These are phyloP conservation scores for Yponomeuta evonymella DNA, from an alignment of 2,888 invertebrate species.

Conservation along the genomic window DNA sequence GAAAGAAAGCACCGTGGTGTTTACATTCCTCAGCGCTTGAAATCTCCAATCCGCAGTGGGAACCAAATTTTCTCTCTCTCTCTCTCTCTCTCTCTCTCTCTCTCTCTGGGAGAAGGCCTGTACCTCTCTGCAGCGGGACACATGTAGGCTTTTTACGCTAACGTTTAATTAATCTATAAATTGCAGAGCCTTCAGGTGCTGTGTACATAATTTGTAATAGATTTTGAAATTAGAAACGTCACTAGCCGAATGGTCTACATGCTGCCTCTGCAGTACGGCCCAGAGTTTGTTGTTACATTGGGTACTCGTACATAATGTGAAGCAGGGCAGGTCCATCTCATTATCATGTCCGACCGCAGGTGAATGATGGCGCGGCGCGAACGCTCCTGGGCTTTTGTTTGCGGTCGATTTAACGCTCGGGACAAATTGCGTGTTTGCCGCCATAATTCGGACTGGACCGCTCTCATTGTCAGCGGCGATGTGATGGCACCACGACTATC, in stretches of 20 bases:
- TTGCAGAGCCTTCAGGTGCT: too few relatives aligned
- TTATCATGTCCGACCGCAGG: slow-evolving; percentile 73
- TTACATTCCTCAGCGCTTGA: too few relatives aligned
- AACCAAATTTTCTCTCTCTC: too few relatives aligned
- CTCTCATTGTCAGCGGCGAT: slow-evolving; percentile 6
- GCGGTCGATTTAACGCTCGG: slow-evolving; percentile 73
- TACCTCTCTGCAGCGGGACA: too few relatives aligned
- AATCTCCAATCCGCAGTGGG: too few relatives aligned
- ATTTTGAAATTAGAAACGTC: too few relatives aligned
- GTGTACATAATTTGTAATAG: too few relatives aligned
- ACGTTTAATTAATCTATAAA: too few relatives aligned
- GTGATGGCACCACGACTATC: not conserved
- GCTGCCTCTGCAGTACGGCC: not conserved
- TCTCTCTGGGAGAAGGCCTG: too few relatives aligned
- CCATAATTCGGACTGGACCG: slow-evolving; percentile 51
- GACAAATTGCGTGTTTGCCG: slow-evolving; percentile 74
- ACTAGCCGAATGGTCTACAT: not conserved
- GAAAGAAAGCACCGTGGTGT: too few relatives aligned
- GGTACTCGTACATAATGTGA: not conserved
- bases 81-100: too few relatives aligned
- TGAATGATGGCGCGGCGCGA: slow-evolving; percentile 66
- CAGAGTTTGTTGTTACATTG: not conserved
- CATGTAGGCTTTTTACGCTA: too few relatives aligned
- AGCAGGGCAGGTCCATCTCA: slow-evolving; percentile 61
- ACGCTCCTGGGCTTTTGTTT: slow-evolving; percentile 66